Evolutionary conservation across 2,888 invertebrate genomes (phyloP).

Genomic region (Drosophila tripunctata): DNA sequence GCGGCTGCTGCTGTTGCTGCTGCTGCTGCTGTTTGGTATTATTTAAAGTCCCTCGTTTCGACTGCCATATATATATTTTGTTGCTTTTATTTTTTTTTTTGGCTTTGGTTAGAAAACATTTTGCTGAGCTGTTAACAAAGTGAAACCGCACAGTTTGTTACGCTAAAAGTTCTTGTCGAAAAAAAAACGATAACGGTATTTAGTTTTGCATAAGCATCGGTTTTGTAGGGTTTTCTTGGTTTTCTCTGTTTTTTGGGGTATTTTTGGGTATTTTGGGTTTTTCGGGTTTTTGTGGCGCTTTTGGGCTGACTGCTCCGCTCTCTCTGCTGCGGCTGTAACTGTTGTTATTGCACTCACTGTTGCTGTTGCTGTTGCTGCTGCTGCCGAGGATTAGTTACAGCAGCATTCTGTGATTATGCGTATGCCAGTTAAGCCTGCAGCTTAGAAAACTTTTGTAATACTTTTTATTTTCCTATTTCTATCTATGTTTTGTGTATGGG

Average conservation of each 20-base stretch:
- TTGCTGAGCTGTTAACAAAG: constrained; percentile 77
- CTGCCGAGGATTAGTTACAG: constrained; percentile 42
- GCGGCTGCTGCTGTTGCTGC: constrained; percentile 51
- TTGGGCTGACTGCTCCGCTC: constrained; percentile 23
- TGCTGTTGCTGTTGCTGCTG: constrained; percentile 14
- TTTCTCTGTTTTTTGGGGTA: constrained; percentile 38
- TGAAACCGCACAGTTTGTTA: constrained; percentile 80
- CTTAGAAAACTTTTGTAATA: constrained; percentile 56
- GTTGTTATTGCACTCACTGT: constrained; percentile 8
- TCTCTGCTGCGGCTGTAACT: constrained; percentile 2
- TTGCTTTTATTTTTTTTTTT: too few relatives aligned
- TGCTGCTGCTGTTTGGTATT: too few relatives aligned
- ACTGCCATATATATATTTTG: too few relatives aligned
- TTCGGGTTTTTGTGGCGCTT: constrained; percentile 60
- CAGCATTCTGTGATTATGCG: constrained; percentile 53
- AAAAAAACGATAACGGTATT: constrained; percentile 75
- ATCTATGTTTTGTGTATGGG: too few relatives aligned
- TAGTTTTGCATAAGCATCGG: constrained; percentile 75
- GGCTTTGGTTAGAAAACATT: constrained; percentile 61
- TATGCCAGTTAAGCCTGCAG: constrained; percentile 56
- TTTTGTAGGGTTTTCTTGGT: constrained; percentile 59
- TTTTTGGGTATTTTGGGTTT: constrained; percentile 48
- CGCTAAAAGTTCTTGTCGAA: constrained; percentile 56
- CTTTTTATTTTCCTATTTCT: too few relatives aligned
- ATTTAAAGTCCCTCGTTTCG: not conserved